Evolutionary conservation across 2,888 invertebrate genomes (phyloP).

Genomic region (Drosophila quasianomalipes): DNA sequence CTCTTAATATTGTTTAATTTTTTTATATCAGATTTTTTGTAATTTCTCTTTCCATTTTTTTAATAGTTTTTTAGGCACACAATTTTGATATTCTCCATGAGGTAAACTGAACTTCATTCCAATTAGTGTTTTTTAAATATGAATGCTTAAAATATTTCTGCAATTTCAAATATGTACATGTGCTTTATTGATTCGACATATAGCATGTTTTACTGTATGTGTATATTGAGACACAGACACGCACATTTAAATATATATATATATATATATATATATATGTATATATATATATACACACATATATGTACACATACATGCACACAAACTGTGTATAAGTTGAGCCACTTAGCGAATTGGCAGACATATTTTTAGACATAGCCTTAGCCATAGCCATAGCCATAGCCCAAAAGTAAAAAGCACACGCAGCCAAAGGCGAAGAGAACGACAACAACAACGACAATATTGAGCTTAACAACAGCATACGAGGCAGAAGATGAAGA

Average conservation of each 20-base stretch:
- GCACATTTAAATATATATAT: neutral
- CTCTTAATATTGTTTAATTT: neutral
- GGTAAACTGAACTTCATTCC: neutral
- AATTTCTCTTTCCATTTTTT: neutral
- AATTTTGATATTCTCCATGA: neutral
- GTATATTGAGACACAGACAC: neutral
- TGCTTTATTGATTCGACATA: slow-evolving; percentile 5
- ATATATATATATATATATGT: neutral
- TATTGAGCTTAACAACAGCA: slow-evolving; percentile 23
- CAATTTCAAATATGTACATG: neutral
- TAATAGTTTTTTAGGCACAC: neutral
- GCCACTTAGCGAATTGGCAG: slow-evolving; percentile 77
- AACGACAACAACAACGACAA: slow-evolving; percentile 22
- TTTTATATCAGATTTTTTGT: neutral
- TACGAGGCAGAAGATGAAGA: slow-evolving; percentile 11
- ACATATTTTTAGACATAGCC: slow-evolving; percentile 67
- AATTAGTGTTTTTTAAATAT: slow-evolving; percentile 2
- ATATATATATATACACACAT: neutral
- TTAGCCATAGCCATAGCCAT: slow-evolving; percentile 58
- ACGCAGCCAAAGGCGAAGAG: slow-evolving; percentile 49
- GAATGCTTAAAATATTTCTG: neutral
- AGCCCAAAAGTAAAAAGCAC: slow-evolving; percentile 65
- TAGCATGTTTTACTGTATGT: slow-evolving; percentile 24
- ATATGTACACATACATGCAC: neutral
- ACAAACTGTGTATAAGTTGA: slow-evolving; percentile 47